Evolutionary conservation across 1,140 invertebrate species (phyloP).

Genomic region (Bombus fervidus): DNA sequence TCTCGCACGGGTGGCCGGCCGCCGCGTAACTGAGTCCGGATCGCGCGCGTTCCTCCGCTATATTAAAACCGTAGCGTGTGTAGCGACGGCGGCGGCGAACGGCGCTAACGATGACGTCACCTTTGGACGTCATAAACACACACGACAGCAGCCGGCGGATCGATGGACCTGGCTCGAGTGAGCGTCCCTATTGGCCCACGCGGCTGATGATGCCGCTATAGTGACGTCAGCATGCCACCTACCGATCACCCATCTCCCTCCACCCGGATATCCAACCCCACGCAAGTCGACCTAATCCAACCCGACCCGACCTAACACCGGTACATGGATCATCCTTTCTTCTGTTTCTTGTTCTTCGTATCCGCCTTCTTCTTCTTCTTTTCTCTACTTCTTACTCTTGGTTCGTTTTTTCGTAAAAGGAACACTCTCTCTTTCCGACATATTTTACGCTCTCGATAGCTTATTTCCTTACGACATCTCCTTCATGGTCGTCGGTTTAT

Average conservation of each 20-base stretch:
- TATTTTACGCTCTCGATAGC: not conserved
- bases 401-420: not conserved
- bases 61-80: constrained; percentile 82
- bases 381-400: not conserved
- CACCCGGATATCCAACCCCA: constrained; percentile 36
- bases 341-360: not conserved
- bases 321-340: constrained; percentile 45
- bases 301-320: constrained; percentile 47
- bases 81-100: constrained; percentile 72
- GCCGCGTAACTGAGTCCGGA: constrained; percentile 81
- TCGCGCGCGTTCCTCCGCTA: constrained; percentile 78
- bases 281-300: constrained; percentile 45
- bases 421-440: not conserved
- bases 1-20: constrained; percentile 79
- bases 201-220: constrained; percentile 72
- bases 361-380: not conserved
- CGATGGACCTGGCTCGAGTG: constrained; percentile 72
- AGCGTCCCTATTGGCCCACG: constrained; percentile 73
- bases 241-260: constrained; percentile 58
- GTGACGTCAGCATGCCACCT: constrained; percentile 75
- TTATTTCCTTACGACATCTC: not conserved
- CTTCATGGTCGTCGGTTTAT: not conserved
- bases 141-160: constrained; percentile 68
- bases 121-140: constrained; percentile 75
- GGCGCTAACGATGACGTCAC: constrained; percentile 74